Percentiles rank a stretch among this genome's conserved stretches.
Conservation (phyloP, 2,797 vertebrate species). For the Semotilus atromaculatus region DNA sequence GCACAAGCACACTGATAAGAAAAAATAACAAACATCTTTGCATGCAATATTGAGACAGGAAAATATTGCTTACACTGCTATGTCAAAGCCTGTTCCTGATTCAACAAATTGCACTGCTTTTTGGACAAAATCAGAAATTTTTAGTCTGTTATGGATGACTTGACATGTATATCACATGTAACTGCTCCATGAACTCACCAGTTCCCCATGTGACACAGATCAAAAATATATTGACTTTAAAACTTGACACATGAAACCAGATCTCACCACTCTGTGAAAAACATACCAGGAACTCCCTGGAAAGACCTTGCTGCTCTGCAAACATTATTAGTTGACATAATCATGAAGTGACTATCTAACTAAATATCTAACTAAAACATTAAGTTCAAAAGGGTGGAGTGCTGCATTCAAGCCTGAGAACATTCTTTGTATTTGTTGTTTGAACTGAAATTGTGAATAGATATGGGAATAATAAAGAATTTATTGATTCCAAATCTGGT, state of each 20-base stretch:
- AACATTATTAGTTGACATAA: constrained; percentile 39
- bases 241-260: constrained; percentile 40
- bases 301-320: constrained; percentile 31
- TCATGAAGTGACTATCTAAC: constrained; percentile 9
- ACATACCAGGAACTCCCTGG: constrained; percentile 20
- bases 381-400: constrained; percentile 17
- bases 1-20: constrained; percentile 19
- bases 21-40: constrained; percentile 15
- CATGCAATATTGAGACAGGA: not conserved
- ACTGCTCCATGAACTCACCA: constrained; percentile 40
- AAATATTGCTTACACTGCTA: constrained; percentile 5
- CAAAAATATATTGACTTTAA: constrained; percentile 49
- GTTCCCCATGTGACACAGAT: constrained; percentile 41
- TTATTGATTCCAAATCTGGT: not conserved
- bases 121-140: constrained; percentile 13
- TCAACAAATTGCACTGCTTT: constrained; percentile 7
- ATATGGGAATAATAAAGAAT: not conserved
- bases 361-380: constrained; percentile 38
- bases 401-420: constrained; percentile 21
- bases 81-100: constrained; percentile 15
- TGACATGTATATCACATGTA: not conserved
- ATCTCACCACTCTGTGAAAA: constrained; percentile 9
- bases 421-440: not conserved
- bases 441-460: constrained; percentile 1
- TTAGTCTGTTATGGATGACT: constrained; percentile 23